Base-by-base conservation (phyloP, 1,140 invertebrate species). In the Ceratina calcarata region DNA sequence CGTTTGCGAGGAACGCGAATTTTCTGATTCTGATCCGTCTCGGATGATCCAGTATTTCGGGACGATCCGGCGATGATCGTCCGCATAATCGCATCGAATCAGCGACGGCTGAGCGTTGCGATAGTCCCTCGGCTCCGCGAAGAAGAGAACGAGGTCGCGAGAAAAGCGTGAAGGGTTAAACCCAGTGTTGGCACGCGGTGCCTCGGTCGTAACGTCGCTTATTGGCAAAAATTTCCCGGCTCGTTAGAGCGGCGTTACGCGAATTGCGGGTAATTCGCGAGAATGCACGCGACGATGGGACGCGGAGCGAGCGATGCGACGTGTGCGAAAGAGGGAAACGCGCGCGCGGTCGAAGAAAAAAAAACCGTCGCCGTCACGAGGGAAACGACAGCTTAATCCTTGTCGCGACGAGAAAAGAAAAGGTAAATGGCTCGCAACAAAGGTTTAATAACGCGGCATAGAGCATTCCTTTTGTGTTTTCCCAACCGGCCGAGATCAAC, bases 381-480 rank as follows among this genome's bases (percentile, higher is more conserved):
- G 8, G 62, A 16, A 65, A 71, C 49, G 68, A 66, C 61, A 51
- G 60, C 62, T 66, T 79, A 79, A 79, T 79, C 70, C 68, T 66
- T 32, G 70, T 73, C 78, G 18, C 68, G 58, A 16, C 8, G 49
- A 49, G 80, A 76, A 72, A 73, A 55, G 72, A 70, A 72, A 73
- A 69, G 64, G 78, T 61, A 73, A 84, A 78, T 77, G 69, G 72
- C 58, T 80, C 64, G 73, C 83, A 76, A 81, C 68, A 84, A 84
- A 84, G 69, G 72, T 73, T 84, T 80, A 80, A 85, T 85, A 84
- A 84, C 79, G 53, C 62, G 15, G 20, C 71, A 61, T 67, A 58
- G 37, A 12, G n/a, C 49, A 80, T 84, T 80, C 62, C 73, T 84
- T 80, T 85, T 61, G 78, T 61, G 27, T 37, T 60, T 27, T 13